Percentiles rank a stretch among this genome's conserved stretches.
phyloP scores from a whole-genome alignment of 2,797 vertebrate genomes.

The Sebastes cheni region DNA sequence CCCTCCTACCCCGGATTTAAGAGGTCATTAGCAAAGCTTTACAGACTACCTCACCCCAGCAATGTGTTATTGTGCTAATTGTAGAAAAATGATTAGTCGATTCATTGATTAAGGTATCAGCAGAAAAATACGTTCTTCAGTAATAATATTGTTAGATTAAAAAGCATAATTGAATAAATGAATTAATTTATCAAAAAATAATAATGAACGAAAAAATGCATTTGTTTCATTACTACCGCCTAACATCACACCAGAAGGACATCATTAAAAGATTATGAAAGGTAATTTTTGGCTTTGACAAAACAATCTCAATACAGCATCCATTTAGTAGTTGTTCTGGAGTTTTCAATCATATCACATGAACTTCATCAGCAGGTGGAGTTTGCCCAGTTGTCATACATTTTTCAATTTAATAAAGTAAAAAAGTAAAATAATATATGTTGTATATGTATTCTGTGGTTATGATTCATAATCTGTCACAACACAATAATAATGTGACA shows the following conservation, averaged over 20 bases:
- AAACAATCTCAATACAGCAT: no score
- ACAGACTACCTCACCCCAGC: slow-evolving; percentile 58
- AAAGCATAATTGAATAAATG: not conserved
- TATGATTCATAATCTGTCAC: not conserved
- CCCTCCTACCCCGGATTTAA: slow-evolving; percentile 63
- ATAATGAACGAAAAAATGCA: not conserved
- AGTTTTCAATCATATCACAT: no score
- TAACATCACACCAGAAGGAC: not conserved
- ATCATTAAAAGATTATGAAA: not conserved
- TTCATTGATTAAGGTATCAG: not conserved
- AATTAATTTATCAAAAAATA: not conserved
- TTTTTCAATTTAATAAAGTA: not conserved
- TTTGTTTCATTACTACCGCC: not conserved
- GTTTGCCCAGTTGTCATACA: not conserved
- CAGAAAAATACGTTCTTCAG: not conserved
- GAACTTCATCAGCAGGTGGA: not conserved
- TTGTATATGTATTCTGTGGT: not conserved
- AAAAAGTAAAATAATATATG: not conserved
- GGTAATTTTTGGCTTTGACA: not conserved
- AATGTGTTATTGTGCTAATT: slow-evolving; percentile 17
- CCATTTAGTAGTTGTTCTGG: no score
- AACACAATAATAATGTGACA: not conserved
- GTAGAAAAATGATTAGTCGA: not conserved
- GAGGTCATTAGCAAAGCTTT: slow-evolving; percentile 62
- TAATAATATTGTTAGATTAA: not conserved